Percentiles rank a stretch among this genome's conserved stretches.
These are phyloP conservation scores for Potamilus streckersoni DNA, from an alignment of 1,140 invertebrate genomes.

Conservation along the genomic window DNA sequence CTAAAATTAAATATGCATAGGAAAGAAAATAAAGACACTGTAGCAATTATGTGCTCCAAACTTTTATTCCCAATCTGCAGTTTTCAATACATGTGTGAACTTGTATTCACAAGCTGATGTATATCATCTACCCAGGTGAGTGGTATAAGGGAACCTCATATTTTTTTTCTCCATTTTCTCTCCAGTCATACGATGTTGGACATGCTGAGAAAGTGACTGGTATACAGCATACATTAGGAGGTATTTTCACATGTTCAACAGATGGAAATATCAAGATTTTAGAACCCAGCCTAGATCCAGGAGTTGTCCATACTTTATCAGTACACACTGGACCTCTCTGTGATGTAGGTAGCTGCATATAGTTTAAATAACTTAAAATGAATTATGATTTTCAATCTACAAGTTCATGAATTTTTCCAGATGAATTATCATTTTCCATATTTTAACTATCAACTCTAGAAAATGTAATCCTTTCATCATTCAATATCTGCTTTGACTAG, in stretches of 20 bases:
- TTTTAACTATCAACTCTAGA: background rate
- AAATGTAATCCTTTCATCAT: too few relatives aligned
- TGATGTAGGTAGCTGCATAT: slow-evolving; percentile 23
- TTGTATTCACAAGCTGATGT: too few relatives aligned
- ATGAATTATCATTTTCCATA: background rate
- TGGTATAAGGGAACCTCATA: too few relatives aligned
- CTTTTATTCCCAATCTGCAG: too few relatives aligned
- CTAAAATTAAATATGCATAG: too few relatives aligned
- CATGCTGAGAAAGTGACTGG: slow-evolving; percentile 51
- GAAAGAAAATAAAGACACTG: too few relatives aligned
- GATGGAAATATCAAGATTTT: slow-evolving; percentile 47
- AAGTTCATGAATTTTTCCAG: background rate
- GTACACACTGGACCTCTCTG: slow-evolving; percentile 43
- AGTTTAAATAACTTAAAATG: background rate
- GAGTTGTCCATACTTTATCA: slow-evolving; percentile 36
- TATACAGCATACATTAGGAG: slow-evolving; percentile 46
- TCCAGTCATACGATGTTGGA: slow-evolving; percentile 54
- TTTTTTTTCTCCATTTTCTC: background rate
- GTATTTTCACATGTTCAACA: slow-evolving; percentile 48
- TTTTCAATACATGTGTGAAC: too few relatives aligned
- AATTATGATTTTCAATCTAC: background rate
- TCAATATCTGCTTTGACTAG: too few relatives aligned
- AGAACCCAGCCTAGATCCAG: slow-evolving; percentile 44
- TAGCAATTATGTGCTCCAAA: too few relatives aligned
- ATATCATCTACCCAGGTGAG: too few relatives aligned